Base-by-base conservation (phyloP, 1,140 invertebrate genomes). In the Drosophila bifasciata region DNA sequence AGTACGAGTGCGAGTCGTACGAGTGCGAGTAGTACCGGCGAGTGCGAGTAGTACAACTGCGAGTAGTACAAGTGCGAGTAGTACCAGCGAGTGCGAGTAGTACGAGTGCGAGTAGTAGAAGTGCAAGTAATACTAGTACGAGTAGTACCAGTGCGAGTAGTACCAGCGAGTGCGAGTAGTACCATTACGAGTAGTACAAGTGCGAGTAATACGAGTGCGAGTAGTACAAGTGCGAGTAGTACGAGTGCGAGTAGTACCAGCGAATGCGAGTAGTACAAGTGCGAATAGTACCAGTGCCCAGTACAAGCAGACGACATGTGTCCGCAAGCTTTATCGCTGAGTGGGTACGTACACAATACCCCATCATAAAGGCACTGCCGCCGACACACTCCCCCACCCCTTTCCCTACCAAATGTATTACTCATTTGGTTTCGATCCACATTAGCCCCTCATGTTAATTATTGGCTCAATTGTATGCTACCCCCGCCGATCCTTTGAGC, bases 31-130 rank as follows among this genome's bases (percentile, higher is more conserved):
- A 5, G n/a, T n/a, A n/a, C n/a, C n/a, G n/a, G n/a, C n/a, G 28
- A 32, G 28, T 32, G 32, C 32, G 32, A 36, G 9, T 11, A 13
- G 15, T 48, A 17, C 21, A 13, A 15, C 19, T 23, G 61, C 60
- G 60, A 36, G 25, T 19, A 66, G 64, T 67, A 19, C 62, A 19
- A 15, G 25, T 50, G 49, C 62, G 15, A 23, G 19, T 62, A n/a
- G n/a, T n/a, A n/a, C n/a, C n/a, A n/a, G n/a, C 59, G 9, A 15
- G 23, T 25, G 36, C 59, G 45, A 50, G 58, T 11, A 36, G 21
- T 25, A 1, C 13, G 8, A 16, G 1, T 13, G 23, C 58, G 6
- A 25, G 23, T 25, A 5, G n/a, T n/a, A n/a, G n/a, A n/a, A 32
- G 28, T 32, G 32, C 32, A 11, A 36, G 9, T 11, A 13, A 13